Evolutionary conservation across 2,888 invertebrate genomes (phyloP), one percentile per base, ranked within the genome.

Genomic region (Phalera bucephala): DNA sequence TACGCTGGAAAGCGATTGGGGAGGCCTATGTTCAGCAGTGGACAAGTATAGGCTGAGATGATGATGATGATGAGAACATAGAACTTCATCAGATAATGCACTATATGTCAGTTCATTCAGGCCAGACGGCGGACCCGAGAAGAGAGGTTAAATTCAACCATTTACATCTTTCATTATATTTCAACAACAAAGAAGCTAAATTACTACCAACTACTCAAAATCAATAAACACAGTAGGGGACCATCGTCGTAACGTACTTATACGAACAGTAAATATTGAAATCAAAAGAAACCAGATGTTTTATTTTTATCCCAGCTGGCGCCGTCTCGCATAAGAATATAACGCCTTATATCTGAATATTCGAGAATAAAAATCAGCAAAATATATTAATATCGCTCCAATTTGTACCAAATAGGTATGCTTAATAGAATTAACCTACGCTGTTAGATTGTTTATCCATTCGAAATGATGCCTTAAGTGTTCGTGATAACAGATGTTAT

Each of bases 391-490:
- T 15, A 40, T 31, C 69, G 55, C 57, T 67, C 70, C 45, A 63
- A 52, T 70, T 64, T 56, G 43, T 46, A 40, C 20, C 23, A 30
- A 36, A 41, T 38, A 45, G 33, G 28, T 49, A 28, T 37, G 32
- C 17, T 47, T 48, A 45, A 49, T 36, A 49, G 60, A 41, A 53
- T 55, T 49, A n/a, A 49, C 45, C 55, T 43, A 56, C 58, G 44
- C 37, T 25, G 44, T 40, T 46, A 47, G 46, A 38, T 37, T 36
- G 8, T 8, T 31, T 35, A 23, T 12, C 2, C 36, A 53, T 49
- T 50, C 36, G 29, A 72, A 62, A 64, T 34, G 40, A 28, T 33
- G 26, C 49, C 53, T 60, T 72, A 52, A 41, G 6, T 2, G 1
- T 20, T 21, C 17, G 15, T n/a, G 22, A 40, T 64, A 68, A 37